These are phyloP conservation scores for Sebastes itinus DNA, from an alignment of 2,797 vertebrate genomes.

Conservation along the genomic window DNA sequence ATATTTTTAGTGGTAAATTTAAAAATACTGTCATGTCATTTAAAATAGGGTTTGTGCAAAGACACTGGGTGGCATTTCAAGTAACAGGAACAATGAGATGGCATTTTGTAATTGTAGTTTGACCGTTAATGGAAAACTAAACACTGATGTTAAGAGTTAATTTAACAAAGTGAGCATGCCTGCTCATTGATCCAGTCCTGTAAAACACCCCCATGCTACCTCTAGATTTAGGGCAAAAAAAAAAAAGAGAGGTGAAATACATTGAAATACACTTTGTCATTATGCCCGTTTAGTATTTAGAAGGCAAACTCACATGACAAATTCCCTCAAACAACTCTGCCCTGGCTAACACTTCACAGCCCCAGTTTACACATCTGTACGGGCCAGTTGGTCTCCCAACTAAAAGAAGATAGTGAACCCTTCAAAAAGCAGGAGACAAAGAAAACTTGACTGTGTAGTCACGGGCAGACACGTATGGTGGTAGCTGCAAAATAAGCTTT, in stretches of 20 bases:
- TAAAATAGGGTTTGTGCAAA: constrained; percentile 85
- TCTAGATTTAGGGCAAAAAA: constrained; percentile 64
- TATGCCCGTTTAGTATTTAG: constrained; percentile 45
- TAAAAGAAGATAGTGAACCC: constrained; percentile 29
- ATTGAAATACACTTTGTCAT: constrained; percentile 55
- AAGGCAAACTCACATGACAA: constrained; percentile 44
- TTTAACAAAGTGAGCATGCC: constrained; percentile 51
- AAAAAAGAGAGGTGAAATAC: constrained; percentile 56
- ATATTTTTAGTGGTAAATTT: constrained; percentile 83
- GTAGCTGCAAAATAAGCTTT: constrained; percentile 45
- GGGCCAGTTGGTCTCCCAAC: constrained; percentile 23
- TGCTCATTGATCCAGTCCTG: constrained; percentile 73
- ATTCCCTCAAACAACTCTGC: constrained; percentile 58
- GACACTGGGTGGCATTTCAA: constrained; percentile 77
- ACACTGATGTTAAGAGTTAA: constrained; percentile 29
- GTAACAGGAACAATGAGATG: constrained; percentile 73
- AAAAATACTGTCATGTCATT: constrained; percentile 83
- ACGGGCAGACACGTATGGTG: constrained; percentile 40
- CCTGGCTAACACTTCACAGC: constrained; percentile 48
- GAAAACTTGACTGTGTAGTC: constrained; percentile 29
- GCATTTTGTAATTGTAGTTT: constrained; percentile 46
- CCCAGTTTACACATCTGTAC: constrained; percentile 12
- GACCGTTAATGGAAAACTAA: constrained; percentile 32
- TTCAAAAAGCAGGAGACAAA: constrained; percentile 37
- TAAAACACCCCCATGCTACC: constrained; percentile 76